Base-by-base conservation (phyloP, 37 sponge, comb jelly and placozoan species). In the Tethya wilhelma region DNA sequence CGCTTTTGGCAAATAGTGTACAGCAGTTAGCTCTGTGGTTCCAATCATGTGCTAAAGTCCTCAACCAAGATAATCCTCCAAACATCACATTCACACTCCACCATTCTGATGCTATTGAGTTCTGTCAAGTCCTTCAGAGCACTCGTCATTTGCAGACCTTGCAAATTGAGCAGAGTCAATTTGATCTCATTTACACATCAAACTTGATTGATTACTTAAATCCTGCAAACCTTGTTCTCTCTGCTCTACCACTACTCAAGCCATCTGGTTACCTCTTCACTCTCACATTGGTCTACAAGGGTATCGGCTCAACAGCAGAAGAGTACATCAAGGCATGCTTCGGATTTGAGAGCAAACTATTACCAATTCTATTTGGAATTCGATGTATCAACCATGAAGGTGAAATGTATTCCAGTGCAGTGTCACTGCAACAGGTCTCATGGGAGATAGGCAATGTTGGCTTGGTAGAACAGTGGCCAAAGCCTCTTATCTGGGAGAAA, bases 21-120 rank as follows among this genome's bases (percentile, higher is more conserved):
- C 84, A 84, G 69, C 84, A 84, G 59, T 84, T 84, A 32, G 31
- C 68, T n/a, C 31, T 84, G 39, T 84, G 84, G 84, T 22, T 85
- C 9, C 22, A 1, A 33, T 2, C 58, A 39, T 30, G 59, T 68
- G 70, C 69, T 39, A 28, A 3, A 1, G 20, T 39, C 43, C 31
- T 58, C 25, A 38, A 28, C 4, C 22, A 59, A 25, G 25, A 58
- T 19, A 46, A 5, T 1, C 40, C 12, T 6, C 31, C 26, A 29
- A 28, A 3, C 25, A 31, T 84, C 30, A 49, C 59, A 36, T 84
- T 84, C 31, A 38, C 60, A 55, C 75, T 84, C 33, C 56, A 75
- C 22, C 56, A 38, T 36, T 44, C 66, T 53, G 77, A 84, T 56
- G 39, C 43, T 3, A 17, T 84, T 0, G n/a, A 36, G 2, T 84